Evolutionary conservation across 1,140 invertebrate species (phyloP).

Genomic region (Cydia splendana): DNA sequence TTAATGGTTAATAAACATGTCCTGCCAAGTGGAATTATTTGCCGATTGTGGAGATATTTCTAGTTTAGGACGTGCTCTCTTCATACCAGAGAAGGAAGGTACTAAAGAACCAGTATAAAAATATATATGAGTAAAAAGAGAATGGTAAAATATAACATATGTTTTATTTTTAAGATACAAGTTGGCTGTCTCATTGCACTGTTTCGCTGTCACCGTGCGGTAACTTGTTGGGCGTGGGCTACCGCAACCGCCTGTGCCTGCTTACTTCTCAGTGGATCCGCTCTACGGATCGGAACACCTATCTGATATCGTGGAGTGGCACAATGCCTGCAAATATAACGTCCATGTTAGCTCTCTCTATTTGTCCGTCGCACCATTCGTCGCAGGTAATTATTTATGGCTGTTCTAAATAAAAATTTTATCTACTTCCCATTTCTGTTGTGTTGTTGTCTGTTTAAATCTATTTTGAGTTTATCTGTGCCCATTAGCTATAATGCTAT

Average conservation of each 20-base stretch:
- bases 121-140: slow-evolving; percentile 26
- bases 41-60: slow-evolving; percentile 83
- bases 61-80: slow-evolving; percentile 81
- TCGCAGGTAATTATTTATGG: slow-evolving; percentile 78
- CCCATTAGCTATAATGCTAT: no score
- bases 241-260: slow-evolving; percentile 83
- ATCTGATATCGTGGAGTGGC: slow-evolving; percentile 79
- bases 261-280: slow-evolving; percentile 84
- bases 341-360: slow-evolving; percentile 75
- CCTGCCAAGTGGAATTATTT: slow-evolving; percentile 85
- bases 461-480: no score
- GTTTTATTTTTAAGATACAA: slow-evolving; percentile 76
- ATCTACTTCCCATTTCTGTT: no score
- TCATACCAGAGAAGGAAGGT: slow-evolving; percentile 77
- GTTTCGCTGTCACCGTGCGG: slow-evolving; percentile 87
- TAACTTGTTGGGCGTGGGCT: slow-evolving; percentile 86
- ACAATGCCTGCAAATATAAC: slow-evolving; percentile 77
- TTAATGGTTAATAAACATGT: slow-evolving; percentile 14
- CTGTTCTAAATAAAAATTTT: background rate
- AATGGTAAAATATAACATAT: slow-evolving; percentile 43
- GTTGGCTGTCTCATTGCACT: slow-evolving; percentile 87
- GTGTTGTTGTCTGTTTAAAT: no score
- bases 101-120: slow-evolving; percentile 22
- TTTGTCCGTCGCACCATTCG: slow-evolving; percentile 82
- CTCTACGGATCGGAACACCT: slow-evolving; percentile 74